phyloP scores from a whole-genome alignment of 2,113 vertebrate genomes.

The Gila orcuttii region DNA sequence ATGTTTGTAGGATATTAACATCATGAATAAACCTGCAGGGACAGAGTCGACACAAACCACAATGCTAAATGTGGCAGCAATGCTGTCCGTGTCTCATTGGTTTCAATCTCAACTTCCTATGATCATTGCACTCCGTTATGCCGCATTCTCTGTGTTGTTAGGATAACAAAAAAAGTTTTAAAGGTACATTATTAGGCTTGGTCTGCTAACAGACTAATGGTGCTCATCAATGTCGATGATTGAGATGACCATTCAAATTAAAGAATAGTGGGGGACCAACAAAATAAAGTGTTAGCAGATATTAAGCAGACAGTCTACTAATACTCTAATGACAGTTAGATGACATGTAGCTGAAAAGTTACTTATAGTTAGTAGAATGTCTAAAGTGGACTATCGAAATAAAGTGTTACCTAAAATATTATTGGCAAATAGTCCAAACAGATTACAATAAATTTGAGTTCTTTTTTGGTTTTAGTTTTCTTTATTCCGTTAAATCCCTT shows the following conservation, averaged over 20 bases:
- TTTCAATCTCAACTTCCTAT: conserved; percentile 14
- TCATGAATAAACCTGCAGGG: conserved; percentile 40
- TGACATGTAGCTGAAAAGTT: no score
- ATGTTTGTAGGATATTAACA: conserved; percentile 59
- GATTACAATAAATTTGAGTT: no score
- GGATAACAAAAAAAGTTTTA: not conserved
- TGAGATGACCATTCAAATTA: not conserved
- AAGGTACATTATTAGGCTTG: not conserved
- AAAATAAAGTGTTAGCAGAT: no score
- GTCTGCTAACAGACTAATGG: not conserved
- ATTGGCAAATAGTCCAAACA: no score
- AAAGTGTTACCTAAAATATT: no score
- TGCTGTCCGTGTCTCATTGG: conserved; percentile 27
- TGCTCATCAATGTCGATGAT: not conserved
- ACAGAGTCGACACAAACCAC: conserved; percentile 20
- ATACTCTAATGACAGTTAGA: no score
- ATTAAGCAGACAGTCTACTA: no score
- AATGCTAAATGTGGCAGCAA: conserved; percentile 45
- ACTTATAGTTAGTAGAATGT: no score
- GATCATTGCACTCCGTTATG: not conserved
- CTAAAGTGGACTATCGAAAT: no score
- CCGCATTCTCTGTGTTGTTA: not conserved
- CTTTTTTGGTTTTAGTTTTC: no score
- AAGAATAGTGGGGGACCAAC: no score
- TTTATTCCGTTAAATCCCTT: not conserved